Conservation (phyloP, 2,888 invertebrate species). For the Netelia virgata region DNA sequence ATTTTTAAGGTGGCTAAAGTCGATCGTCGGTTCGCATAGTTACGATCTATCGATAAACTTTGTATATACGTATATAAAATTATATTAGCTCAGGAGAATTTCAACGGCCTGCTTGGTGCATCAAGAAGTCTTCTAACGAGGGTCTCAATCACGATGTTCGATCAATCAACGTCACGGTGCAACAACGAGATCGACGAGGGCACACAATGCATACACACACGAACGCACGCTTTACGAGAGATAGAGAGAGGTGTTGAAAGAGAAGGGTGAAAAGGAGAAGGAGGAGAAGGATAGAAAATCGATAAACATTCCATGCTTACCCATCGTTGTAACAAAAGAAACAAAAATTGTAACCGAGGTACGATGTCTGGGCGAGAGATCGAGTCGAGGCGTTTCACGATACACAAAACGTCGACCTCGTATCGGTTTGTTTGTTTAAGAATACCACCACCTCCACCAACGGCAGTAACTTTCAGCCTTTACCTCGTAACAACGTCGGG, state of each 20-base stretch:
- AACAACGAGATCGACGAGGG: slow-evolving; percentile 28
- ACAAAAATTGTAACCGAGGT: slow-evolving; percentile 16
- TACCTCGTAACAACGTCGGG: slow-evolving; percentile 40
- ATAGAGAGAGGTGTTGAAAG: slow-evolving; percentile 6
- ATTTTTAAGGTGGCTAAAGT: background rate
- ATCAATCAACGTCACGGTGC: slow-evolving; percentile 65
- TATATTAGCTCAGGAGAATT: slow-evolving; percentile 31
- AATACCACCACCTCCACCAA: slow-evolving; percentile 24
- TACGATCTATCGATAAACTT: slow-evolving; percentile 42
- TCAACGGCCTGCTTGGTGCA: slow-evolving; percentile 31
- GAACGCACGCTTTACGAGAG: background rate
- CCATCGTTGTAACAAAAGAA: background rate
- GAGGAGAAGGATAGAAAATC: slow-evolving; percentile 50
- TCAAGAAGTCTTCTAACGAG: slow-evolving; percentile 51
- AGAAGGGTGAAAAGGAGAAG: slow-evolving; percentile 23
- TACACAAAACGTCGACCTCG: slow-evolving; percentile 56
- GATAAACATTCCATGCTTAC: slow-evolving; percentile 61
- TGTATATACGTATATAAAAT: slow-evolving; percentile 5
- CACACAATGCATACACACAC: slow-evolving; percentile 30
- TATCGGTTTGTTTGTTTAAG: slow-evolving; percentile 67
- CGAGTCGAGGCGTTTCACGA: slow-evolving; percentile 7
- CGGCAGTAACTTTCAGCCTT: slow-evolving; percentile 63
- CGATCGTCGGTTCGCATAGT: slow-evolving; percentile 14
- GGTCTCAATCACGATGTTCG: slow-evolving; percentile 55
- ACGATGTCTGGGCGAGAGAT: slow-evolving; percentile 26